phyloP scores from a whole-genome alignment of 2,797 vertebrate genomes.

The Melanotaenia boesemani region DNA sequence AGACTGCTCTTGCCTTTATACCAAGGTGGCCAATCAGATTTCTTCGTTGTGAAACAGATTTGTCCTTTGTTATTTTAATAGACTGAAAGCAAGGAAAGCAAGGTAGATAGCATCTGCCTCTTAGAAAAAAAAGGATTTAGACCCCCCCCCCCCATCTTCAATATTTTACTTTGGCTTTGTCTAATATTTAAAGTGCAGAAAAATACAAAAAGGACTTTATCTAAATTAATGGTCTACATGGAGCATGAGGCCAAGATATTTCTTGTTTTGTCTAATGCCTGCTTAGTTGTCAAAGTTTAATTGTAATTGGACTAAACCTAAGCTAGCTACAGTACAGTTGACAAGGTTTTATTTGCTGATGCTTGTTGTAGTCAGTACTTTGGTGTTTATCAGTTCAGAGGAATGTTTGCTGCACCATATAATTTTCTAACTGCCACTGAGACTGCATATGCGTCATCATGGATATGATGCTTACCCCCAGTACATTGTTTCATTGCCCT shows the following conservation, averaged over 20 bases:
- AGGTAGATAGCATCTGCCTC: slow-evolving; percentile 68
- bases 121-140: slow-evolving; percentile 45
- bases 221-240: slow-evolving; percentile 18
- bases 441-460: slow-evolving; percentile 74
- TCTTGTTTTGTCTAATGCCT: slow-evolving; percentile 20
- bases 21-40: slow-evolving; percentile 71
- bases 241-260: slow-evolving; percentile 7
- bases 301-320: slow-evolving; percentile 16
- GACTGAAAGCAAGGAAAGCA: slow-evolving; percentile 50
- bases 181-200: slow-evolving; percentile 21
- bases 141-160: slow-evolving; percentile 36
- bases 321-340: background rate
- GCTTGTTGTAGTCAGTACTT: slow-evolving; percentile 46
- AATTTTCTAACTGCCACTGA: slow-evolving; percentile 61
- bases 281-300: slow-evolving; percentile 21
- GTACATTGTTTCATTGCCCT: slow-evolving; percentile 51
- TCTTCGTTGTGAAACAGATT: slow-evolving; percentile 65
- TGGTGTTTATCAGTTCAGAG: slow-evolving; percentile 40
- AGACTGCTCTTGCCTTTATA: slow-evolving; percentile 62
- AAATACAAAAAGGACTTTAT: slow-evolving; percentile 2
- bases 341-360: slow-evolving; percentile 39
- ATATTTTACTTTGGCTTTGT: slow-evolving; percentile 30
- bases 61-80: slow-evolving; percentile 75
- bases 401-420: slow-evolving; percentile 50
- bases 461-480: slow-evolving; percentile 49